Base-by-base conservation (phyloP, 2,797 vertebrate genomes). In the Masticophis lateralis region DNA sequence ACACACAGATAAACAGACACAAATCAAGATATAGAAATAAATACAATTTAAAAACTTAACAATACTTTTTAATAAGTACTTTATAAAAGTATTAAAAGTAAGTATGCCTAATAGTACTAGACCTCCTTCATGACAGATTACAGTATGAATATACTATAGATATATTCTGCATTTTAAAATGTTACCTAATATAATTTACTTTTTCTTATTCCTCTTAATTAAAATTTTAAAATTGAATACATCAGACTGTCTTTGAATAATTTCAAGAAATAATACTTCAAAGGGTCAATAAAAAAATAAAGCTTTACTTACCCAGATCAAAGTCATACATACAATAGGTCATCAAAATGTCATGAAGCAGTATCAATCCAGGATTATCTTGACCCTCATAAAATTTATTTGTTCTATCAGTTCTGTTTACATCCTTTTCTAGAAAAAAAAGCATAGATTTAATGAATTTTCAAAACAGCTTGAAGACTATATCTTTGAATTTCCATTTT, bases 311-410 rank as follows among this genome's bases (percentile, higher is more conserved):
- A 99, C 99, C 99, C 92, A 99, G 98, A 97, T 99, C 99, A 91
- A 99, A 99, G 97, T 99, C 98, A 92, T 98, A 99, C 99, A 99
- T 99, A 98, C 99, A 99, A 96, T 99, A 99, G 18, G 99, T 99
- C 99, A 99, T 99, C 97, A 99, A 98, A 98, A 99, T 99, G 97
- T 99, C 99, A 59, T 99, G 98, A 92, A 99, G 98, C 92, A 99
- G 98, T 57, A 98, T 98, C 96, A 99, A 96, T 90, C 99, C 98
- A 3, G 99, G 99, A 97, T 99, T 99, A 97, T 99, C 98, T 87
- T 98, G 97, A 0, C 99, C 99, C 98, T 99, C 99, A 10, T 99
- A 99, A 98, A 99, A 99, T 61, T 98, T 98, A 96, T 99, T 99
- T 66, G 98, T 99, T 96, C 99, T 97, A 97, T 99, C 99, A 10